phyloP scores from a whole-genome alignment of 2,797 vertebrate species.

The Okamejei kenojei region DNA sequence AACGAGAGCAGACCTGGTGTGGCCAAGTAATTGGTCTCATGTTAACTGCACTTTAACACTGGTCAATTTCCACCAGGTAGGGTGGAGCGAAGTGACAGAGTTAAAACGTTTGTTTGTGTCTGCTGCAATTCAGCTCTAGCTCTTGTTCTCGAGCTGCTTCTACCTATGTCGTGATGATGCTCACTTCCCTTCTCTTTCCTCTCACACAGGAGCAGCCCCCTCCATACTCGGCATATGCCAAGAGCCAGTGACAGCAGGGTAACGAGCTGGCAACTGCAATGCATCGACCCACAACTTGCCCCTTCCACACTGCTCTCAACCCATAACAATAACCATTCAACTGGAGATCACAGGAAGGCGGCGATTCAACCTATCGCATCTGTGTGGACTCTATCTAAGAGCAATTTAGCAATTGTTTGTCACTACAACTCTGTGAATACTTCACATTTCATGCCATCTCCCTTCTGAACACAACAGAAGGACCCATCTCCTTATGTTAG shows the following conservation, averaged over 20 bases:
- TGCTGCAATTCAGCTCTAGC: too few relatives aligned
- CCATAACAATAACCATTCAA: background rate
- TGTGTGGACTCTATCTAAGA: too few relatives aligned
- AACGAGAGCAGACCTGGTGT: too few relatives aligned
- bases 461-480: too few relatives aligned
- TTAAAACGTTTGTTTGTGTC: background rate
- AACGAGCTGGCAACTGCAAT: background rate
- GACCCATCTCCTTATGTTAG: too few relatives aligned
- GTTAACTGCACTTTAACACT: background rate
- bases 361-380: too few relatives aligned
- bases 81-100: too few relatives aligned
- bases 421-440: too few relatives aligned
- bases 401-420: too few relatives aligned
- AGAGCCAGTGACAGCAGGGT: background rate
- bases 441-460: too few relatives aligned
- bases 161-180: background rate
- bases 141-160: background rate
- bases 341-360: background rate
- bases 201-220: constrained; percentile 24
- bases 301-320: background rate
- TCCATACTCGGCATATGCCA: background rate
- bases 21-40: background rate
- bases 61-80: background rate
- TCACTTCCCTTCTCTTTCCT: background rate
- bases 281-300: background rate